These are phyloP conservation scores for Pyrocephalus nanus DNA, from an alignment of 2,797 vertebrate genomes.

Conservation along the genomic window DNA sequence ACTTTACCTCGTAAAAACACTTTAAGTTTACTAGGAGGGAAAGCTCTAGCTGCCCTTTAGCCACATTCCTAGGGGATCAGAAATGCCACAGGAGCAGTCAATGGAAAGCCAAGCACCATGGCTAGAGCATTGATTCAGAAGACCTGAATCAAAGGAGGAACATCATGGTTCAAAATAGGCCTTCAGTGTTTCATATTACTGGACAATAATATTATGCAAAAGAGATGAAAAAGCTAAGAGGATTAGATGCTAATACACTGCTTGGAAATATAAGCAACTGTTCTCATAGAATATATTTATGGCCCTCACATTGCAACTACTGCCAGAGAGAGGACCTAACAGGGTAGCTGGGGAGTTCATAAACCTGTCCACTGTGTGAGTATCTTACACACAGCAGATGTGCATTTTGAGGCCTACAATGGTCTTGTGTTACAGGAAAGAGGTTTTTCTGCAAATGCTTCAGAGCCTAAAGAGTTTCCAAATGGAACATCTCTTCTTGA, in stretches of 20 bases:
- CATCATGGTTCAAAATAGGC: neutral
- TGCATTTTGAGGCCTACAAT: neutral
- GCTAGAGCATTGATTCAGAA: neutral
- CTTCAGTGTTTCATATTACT: neutral
- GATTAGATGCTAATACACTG: constrained; percentile 10
- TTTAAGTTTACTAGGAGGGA: neutral
- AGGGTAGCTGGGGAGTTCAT: neutral
- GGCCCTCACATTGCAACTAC: neutral
- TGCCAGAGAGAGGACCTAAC: neutral
- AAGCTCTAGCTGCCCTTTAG: constrained; percentile 29
- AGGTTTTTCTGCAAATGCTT: neutral
- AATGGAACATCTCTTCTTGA: neutral
- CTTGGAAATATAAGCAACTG: constrained; percentile 5
- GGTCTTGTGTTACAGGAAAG: neutral
- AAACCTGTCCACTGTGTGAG: neutral
- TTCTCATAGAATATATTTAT: neutral
- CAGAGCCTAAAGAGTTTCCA: neutral
- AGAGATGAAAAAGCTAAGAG: neutral
- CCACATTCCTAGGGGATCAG: constrained; percentile 35
- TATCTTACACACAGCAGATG: neutral
- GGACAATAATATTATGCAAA: constrained; percentile 18
- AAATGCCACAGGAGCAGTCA: constrained; percentile 44
- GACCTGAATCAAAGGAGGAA: neutral
- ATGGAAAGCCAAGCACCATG: constrained; percentile 6
- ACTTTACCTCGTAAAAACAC: neutral